Evolutionary conservation across 2,888 invertebrate genomes (phyloP), one percentile per base, ranked within the genome.

Genomic region (Pycnomerus fuliginosus): DNA sequence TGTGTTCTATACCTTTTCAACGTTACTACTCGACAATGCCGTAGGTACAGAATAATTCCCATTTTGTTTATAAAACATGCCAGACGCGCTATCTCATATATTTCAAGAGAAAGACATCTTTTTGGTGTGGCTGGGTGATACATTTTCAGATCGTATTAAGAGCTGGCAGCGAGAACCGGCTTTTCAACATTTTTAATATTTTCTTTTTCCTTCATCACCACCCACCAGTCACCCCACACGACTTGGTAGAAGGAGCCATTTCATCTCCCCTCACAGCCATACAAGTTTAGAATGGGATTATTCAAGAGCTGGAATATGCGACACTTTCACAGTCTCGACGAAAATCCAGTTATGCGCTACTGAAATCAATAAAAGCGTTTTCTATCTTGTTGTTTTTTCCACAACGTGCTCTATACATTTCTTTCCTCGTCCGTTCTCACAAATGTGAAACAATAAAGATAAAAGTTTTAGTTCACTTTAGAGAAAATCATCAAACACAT

Each of bases 361-460:
- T 79, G 80, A 79, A 81, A 81, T 80, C 80, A 80, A 81, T 81
- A 81, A 81, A 80, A 80, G 79, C 68, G 65, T 65, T 68, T 68
- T 62, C 61, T 55, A 54, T 60, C 59, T 64, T 59, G 55, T 58
- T 58, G 52, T 58, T 59, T 50, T 52, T 52, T 48, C 53, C 51
- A 49, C 44, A 52, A 53, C 51, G 53, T 52, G 40, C 48, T 38
- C 44, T 49, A 49, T 53, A 44, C 45, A 49, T 52, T 53, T 52
- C 49, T 52, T 53, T 52, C 41, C 48, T 50, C 45, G 38, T 48
- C 38, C 52, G 50, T 37, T 48, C 43, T 50, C 49, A 51, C 52
- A 48, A 58, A 52, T 50, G 58, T 47, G 55, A 52, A 56, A 59
- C 57, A 60, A 64, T 61, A 62, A 65, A 55, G 56, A 60, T 60